These are phyloP conservation scores for Sialis lutaria DNA, from an alignment of 2,888 invertebrate species.

Conservation along the genomic window DNA sequence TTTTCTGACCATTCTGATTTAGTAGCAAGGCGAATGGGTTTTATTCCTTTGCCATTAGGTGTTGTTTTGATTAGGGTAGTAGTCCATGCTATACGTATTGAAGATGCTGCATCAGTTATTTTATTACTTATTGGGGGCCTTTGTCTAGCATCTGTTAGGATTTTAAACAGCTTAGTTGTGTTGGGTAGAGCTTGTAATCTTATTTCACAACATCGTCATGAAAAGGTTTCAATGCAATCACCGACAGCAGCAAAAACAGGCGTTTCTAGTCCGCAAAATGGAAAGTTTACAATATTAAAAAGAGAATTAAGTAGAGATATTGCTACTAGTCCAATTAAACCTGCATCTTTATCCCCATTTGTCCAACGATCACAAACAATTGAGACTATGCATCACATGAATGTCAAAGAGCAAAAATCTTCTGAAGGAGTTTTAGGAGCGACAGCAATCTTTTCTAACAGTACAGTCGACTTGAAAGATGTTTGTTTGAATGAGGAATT, in stretches of 20 bases:
- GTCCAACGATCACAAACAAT: slow-evolving; percentile 9
- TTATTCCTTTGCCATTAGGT: slow-evolving; percentile 89
- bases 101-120: slow-evolving; percentile 50
- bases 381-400: slow-evolving; percentile 7
- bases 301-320: slow-evolving; percentile 18
- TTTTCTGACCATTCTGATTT: slow-evolving; percentile 94
- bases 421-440: slow-evolving; percentile 44
- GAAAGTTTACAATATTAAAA: slow-evolving; percentile 9
- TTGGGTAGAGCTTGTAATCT: slow-evolving; percentile 81
- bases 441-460: slow-evolving; percentile 71
- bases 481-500: slow-evolving; percentile 66
- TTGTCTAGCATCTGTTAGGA: slow-evolving; percentile 53
- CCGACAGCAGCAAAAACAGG: slow-evolving; percentile 19
- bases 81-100: slow-evolving; percentile 61
- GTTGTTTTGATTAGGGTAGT: slow-evolving; percentile 85
- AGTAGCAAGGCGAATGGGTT: slow-evolving; percentile 93
- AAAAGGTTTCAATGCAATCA: slow-evolving; percentile 25
- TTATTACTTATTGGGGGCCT: slow-evolving; percentile 60
- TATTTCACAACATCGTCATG: slow-evolving; percentile 51
- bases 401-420: slow-evolving; percentile 17
- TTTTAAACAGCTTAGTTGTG: slow-evolving; percentile 76
- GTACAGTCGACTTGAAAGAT: slow-evolving; percentile 67
- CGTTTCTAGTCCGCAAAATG: slow-evolving; percentile 16
- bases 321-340: slow-evolving; percentile 23
- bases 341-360: slow-evolving; percentile 8